phyloP scores from a whole-genome alignment of 2,113 vertebrate species.

The Irena cyanogastra region DNA sequence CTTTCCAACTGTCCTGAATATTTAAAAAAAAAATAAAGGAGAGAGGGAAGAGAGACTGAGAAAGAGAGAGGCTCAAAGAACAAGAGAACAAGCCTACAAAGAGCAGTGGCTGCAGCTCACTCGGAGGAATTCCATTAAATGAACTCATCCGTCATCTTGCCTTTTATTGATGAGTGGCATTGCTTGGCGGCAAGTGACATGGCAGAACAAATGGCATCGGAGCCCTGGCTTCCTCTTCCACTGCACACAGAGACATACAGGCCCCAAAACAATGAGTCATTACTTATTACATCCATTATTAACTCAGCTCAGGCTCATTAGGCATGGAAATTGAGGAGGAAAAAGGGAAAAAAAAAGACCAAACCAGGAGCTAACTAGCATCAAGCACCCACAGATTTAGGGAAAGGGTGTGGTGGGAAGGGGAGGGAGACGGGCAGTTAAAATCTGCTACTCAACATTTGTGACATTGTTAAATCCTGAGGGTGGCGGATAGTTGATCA shows the following conservation, averaged over 20 bases:
- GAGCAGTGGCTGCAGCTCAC: constrained; percentile 68
- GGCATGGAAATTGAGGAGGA: constrained; percentile 78
- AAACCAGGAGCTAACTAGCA: constrained; percentile 52
- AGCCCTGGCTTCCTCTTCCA: constrained; percentile 71
- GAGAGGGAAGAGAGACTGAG: not conserved
- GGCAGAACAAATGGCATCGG: constrained; percentile 80
- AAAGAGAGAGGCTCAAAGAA: not conserved
- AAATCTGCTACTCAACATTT: constrained; percentile 60
- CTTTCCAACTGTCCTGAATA: constrained; percentile 72
- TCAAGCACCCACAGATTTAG: constrained; percentile 25
- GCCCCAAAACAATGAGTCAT: constrained; percentile 83
- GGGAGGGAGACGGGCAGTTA: constrained; percentile 47
- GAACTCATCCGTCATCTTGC: constrained; percentile 85
- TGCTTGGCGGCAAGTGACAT: constrained; percentile 79
- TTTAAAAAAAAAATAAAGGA: not conserved
- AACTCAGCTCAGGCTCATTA: constrained; percentile 86
- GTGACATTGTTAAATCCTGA: constrained; percentile 70
- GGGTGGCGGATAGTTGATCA: constrained; percentile 66
- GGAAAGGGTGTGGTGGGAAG: not conserved
- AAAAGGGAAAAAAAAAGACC: not conserved
- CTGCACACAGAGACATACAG: constrained; percentile 60
- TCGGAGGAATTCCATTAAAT: constrained; percentile 83
- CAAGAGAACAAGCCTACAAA: constrained; percentile 59
- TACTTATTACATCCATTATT: constrained; percentile 88
- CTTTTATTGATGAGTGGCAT: constrained; percentile 85